These are phyloP conservation scores for Acleris emargana DNA, from an alignment of 2,888 invertebrate genomes.

Conservation along the genomic window DNA sequence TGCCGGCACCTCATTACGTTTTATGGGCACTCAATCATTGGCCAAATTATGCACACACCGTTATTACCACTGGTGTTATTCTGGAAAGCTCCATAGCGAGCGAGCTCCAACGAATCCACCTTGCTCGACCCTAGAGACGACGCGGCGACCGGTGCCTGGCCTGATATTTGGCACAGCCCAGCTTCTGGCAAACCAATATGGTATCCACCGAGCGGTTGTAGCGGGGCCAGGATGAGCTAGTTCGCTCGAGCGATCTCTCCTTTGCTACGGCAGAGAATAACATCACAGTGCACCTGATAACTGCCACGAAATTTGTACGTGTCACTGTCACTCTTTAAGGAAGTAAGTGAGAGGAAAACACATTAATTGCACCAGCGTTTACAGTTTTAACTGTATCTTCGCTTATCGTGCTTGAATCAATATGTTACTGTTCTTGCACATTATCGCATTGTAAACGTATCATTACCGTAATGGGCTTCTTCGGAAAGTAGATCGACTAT, in stretches of 20 bases:
- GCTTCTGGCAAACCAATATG: too few relatives aligned
- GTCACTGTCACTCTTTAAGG: conserved; percentile 21
- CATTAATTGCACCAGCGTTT: neutral
- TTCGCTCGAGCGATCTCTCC: too few relatives aligned
- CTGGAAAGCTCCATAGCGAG: too few relatives aligned
- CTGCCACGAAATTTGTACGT: conserved; percentile 7
- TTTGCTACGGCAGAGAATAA: too few relatives aligned
- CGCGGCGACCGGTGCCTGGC: too few relatives aligned
- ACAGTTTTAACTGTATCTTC: conserved; percentile 1
- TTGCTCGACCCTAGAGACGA: too few relatives aligned
- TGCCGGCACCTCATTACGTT: conserved; percentile 45
- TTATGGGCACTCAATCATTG: conserved; percentile 49
- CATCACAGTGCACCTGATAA: conserved; percentile 7
- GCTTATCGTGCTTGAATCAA: conserved; percentile 13
- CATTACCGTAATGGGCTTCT: conserved; percentile 21
- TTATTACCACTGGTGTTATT: conserved; percentile 4
- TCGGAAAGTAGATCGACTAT: conserved; percentile 6
- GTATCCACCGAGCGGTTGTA: too few relatives aligned
- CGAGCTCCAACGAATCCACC: too few relatives aligned
- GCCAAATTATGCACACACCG: conserved; percentile 44
- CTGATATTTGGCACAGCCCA: too few relatives aligned
- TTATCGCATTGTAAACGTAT: conserved; percentile 22
- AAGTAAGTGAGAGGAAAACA: conserved; percentile 16
- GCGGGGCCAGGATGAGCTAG: too few relatives aligned
- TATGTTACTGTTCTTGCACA: conserved; percentile 16